Conservation (phyloP, 35 echinoderm and acorn worm species). For the Chiridota heheva region DNA sequence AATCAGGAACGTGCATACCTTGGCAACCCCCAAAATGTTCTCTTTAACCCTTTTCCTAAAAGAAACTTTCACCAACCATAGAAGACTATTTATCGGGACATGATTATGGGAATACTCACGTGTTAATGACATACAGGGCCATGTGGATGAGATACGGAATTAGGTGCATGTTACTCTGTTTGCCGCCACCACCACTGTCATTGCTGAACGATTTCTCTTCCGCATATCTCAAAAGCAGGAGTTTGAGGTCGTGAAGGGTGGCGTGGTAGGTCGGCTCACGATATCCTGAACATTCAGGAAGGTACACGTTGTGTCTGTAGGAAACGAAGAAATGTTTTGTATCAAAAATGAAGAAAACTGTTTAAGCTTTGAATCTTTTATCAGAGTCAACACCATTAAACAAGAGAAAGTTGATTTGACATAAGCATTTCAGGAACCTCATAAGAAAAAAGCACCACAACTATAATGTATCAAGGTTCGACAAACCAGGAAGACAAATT, state of each 20-base stretch:
- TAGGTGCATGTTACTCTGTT: conserved; percentile 95
- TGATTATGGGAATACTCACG: conserved; percentile 64
- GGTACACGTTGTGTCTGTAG: conserved; percentile 90
- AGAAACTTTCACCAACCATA: too few relatives aligned
- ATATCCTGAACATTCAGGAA: conserved; percentile 93
- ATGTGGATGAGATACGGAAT: conserved; percentile 96
- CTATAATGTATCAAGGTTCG: too few relatives aligned
- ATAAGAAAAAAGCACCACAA: background rate
- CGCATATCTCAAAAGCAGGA: conserved; percentile 72
- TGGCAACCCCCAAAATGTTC: too few relatives aligned
- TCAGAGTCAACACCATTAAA: too few relatives aligned
- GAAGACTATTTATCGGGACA: too few relatives aligned
- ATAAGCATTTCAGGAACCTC: background rate
- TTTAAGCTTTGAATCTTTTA: background rate
- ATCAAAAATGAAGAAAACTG: conserved; percentile 5
- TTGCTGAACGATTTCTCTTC: conserved; percentile 86
- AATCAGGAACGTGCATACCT: too few relatives aligned
- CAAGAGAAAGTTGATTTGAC: background rate
- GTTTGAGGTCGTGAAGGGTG: conserved; percentile 92
- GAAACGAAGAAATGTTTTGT: background rate
- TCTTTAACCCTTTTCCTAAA: too few relatives aligned
- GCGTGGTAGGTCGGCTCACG: conserved; percentile 92
- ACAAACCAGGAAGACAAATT: too few relatives aligned
- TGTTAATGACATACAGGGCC: conserved; percentile 99
- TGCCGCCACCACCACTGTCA: conserved; percentile 91